A percentile compares a stretch with the other conserved stretches of the same genome.
Evolutionary conservation across 1,140 invertebrate genomes (phyloP).

Genomic region (Heliconius hewitsoni): DNA sequence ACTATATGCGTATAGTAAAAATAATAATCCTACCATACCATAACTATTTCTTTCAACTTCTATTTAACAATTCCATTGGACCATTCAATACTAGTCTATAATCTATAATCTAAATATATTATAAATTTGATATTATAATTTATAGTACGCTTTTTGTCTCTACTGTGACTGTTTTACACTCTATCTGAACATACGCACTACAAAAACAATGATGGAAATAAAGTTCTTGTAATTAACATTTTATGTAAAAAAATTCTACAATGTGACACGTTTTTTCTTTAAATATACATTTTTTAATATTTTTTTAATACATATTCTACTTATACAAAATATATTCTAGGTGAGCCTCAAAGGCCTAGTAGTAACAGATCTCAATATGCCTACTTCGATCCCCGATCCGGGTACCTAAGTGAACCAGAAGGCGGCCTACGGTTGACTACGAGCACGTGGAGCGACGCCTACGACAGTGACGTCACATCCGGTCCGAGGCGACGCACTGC

Average conservation of each 20-base stretch:
- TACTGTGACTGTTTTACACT: too few species aligned
- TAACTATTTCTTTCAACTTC: too few species aligned
- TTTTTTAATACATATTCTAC: background rate
- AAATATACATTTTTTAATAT: background rate
- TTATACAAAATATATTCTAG: slow-evolving; percentile 41
- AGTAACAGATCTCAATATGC: slow-evolving; percentile 77
- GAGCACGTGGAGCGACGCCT: slow-evolving; percentile 71
- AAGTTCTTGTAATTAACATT: too few species aligned
- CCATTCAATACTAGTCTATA: too few species aligned
- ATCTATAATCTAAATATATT: too few species aligned
- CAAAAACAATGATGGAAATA: too few species aligned
- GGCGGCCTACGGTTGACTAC: slow-evolving; percentile 65
- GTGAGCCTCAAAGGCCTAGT: slow-evolving; percentile 61
- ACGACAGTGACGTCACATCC: slow-evolving; percentile 72
- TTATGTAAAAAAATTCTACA: background rate
- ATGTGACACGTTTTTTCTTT: background rate
- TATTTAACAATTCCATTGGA: too few species aligned
- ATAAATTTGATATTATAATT: too few species aligned
- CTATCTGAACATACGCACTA: too few species aligned
- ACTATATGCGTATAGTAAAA: too few species aligned
- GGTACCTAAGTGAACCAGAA: slow-evolving; percentile 79
- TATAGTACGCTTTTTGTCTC: too few species aligned
- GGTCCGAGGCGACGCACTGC: slow-evolving; percentile 68
- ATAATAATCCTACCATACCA: too few species aligned
- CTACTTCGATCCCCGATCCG: slow-evolving; percentile 78